Percentiles rank a stretch among this genome's conserved stretches.
phyloP scores from a whole-genome alignment of 2,797 vertebrate species.

The Bradypodion ventrale region DNA sequence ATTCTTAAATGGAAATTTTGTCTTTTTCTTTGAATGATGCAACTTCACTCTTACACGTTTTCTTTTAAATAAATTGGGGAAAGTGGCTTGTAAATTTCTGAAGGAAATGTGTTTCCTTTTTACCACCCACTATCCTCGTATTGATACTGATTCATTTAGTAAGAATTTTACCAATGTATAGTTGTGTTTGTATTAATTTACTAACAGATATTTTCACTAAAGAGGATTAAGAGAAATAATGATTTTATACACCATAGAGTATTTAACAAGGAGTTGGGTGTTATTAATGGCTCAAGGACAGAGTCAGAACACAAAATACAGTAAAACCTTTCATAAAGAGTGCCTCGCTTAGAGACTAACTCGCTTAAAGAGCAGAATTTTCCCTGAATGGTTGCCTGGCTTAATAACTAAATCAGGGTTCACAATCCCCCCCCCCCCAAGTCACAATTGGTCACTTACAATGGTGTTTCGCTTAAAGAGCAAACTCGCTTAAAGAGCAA shows the following conservation, averaged over 20 bases:
- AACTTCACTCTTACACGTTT: not conserved
- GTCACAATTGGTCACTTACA: too few relatives aligned
- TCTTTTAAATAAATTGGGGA: not conserved
- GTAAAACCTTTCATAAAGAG: too few relatives aligned
- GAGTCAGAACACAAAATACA: not conserved
- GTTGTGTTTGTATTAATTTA: slow-evolving; percentile 13
- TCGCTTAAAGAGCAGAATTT: too few relatives aligned
- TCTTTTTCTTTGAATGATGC: not conserved
- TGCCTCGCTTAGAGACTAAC: too few relatives aligned
- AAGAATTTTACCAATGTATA: slow-evolving; percentile 10
- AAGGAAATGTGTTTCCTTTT: not conserved
- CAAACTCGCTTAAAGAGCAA: too few relatives aligned
- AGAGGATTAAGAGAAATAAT: slow-evolving; percentile 49
- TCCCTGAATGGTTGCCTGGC: too few relatives aligned
- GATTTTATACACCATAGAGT: slow-evolving; percentile 21
- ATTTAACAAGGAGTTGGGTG: slow-evolving; percentile 17
- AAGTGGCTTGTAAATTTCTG: not conserved
- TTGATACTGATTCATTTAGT: not conserved
- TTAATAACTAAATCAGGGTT: too few relatives aligned
- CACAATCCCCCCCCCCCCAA: too few relatives aligned
- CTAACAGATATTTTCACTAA: slow-evolving; percentile 38
- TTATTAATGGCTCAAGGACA: not conserved
- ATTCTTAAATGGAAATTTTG: slow-evolving; percentile 4
- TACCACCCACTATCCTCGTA: not conserved
- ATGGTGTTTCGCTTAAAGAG: too few relatives aligned